Conservation (phyloP, 1,140 invertebrate species). For the Plodia interpunctella region DNA sequence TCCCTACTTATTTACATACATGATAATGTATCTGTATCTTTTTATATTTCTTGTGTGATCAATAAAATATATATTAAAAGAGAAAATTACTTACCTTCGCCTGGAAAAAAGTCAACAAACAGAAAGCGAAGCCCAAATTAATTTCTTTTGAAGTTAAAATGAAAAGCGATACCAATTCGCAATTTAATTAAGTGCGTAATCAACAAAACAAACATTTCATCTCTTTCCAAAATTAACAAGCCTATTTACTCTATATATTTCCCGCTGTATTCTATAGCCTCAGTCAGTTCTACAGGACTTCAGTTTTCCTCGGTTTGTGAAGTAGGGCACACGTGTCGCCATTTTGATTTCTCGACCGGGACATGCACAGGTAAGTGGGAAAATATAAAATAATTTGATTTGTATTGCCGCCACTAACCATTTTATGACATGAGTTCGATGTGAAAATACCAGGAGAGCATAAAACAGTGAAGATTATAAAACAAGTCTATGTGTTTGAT, state of each 20-base stretch:
- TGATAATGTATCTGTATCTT: no score
- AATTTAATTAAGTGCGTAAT: not conserved
- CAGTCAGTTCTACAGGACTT: not conserved
- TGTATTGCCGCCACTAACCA: not conserved
- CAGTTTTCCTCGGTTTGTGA: not conserved
- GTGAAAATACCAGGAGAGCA: not conserved
- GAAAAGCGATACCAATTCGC: slow-evolving; percentile 1
- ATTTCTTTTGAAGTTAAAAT: not conserved
- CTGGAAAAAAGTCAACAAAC: no score
- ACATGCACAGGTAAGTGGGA: not conserved
- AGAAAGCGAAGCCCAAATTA: no score
- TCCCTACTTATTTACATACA: no score
- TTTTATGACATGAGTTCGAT: not conserved
- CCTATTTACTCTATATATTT: slow-evolving; percentile 23
- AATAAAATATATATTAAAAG: no score
- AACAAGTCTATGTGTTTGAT: not conserved
- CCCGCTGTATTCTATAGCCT: slow-evolving; percentile 18
- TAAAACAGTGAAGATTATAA: not conserved
- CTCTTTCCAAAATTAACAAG: not conserved
- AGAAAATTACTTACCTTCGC: no score
- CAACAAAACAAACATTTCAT: not conserved
- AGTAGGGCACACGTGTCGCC: not conserved
- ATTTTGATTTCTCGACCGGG: not conserved
- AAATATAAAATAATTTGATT: not conserved
- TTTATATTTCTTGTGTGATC: no score